Evolutionary conservation across 2,888 invertebrate species (phyloP).

Genomic region (Lochmaea crataegi): DNA sequence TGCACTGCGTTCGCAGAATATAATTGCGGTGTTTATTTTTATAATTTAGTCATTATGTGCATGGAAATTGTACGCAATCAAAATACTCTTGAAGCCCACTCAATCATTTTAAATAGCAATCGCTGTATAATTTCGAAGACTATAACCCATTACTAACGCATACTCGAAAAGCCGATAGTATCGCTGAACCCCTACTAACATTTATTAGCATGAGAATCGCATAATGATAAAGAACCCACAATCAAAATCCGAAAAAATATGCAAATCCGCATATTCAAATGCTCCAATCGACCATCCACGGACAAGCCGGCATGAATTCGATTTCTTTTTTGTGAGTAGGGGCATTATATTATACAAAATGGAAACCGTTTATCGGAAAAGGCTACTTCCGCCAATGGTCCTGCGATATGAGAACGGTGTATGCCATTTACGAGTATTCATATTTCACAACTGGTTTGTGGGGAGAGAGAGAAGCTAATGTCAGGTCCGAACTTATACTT

Average conservation of each 20-base stretch:
- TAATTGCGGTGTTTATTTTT: not conserved
- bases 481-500: slow-evolving; percentile 13
- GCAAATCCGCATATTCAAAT: slow-evolving; percentile 40
- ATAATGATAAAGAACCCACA: slow-evolving; percentile 37
- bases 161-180: slow-evolving; percentile 28
- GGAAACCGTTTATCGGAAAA: slow-evolving; percentile 38
- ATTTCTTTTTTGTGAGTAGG: slow-evolving; percentile 33
- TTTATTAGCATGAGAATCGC: slow-evolving; percentile 42
- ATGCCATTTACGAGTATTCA: slow-evolving; percentile 34
- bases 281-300: slow-evolving; percentile 38
- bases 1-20: not conserved
- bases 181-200: slow-evolving; percentile 35
- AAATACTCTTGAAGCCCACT: not conserved
- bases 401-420: slow-evolving; percentile 32
- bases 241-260: slow-evolving; percentile 37
- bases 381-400: slow-evolving; percentile 34
- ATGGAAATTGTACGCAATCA: not conserved
- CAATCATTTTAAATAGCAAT: slow-evolving; percentile 14
- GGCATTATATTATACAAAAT: slow-evolving; percentile 39
- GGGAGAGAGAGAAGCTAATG: not conserved
- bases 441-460: slow-evolving; percentile 29
- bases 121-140: slow-evolving; percentile 17
- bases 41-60: not conserved
- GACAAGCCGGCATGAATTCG: slow-evolving; percentile 38
- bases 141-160: slow-evolving; percentile 21